Evolutionary conservation across 2,797 vertebrate genomes (phyloP).

Genomic region (Lepilemur septentrionalis): DNA sequence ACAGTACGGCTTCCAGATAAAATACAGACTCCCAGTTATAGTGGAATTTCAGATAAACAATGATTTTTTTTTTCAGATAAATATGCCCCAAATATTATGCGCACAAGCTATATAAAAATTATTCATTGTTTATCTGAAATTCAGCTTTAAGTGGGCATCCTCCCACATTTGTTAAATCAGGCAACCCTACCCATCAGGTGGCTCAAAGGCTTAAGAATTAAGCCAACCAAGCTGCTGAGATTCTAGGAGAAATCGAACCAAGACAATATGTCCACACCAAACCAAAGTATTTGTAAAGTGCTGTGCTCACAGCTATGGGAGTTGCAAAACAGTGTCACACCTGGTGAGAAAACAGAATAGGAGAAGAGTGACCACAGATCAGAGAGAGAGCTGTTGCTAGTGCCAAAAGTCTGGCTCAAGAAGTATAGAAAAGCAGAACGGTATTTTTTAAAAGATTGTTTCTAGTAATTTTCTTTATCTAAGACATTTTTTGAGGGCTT

Average conservation of each 20-base stretch:
- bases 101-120: not conserved
- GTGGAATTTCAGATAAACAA: constrained; percentile 46
- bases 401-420: not conserved
- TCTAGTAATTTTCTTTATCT: not conserved
- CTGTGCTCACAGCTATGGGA: not conserved
- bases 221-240: not conserved
- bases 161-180: not conserved
- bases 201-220: not conserved
- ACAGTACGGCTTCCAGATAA: not conserved
- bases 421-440: not conserved
- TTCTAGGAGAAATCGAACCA: constrained; percentile 22
- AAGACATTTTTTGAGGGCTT: not conserved
- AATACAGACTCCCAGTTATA: not conserved
- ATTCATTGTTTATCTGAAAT: constrained; percentile 16
- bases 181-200: not conserved
- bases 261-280: not conserved
- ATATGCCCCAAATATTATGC: not conserved
- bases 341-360: not conserved
- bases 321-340: not conserved
- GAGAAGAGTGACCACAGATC: not conserved
- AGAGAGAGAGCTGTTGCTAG: not conserved
- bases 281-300: not conserved
- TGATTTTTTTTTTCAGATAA: not conserved
- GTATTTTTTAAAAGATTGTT: not conserved
- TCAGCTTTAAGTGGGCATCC: not conserved